Percentiles rank a stretch among this genome's conserved stretches.
Conservation (phyloP, 2,113 vertebrate genomes). For the Saccopteryx bilineata region DNA sequence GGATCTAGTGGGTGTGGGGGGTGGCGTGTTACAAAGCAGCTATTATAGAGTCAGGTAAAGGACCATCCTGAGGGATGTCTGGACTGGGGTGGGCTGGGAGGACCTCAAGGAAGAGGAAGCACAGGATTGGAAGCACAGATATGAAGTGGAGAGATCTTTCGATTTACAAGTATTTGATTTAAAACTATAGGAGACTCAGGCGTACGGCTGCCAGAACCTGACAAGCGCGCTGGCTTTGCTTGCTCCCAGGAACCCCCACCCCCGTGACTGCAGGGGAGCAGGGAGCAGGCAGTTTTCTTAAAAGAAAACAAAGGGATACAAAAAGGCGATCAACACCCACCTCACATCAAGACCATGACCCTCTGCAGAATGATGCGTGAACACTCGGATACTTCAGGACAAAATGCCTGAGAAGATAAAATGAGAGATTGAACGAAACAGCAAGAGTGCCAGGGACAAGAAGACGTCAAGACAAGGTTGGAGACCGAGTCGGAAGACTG, state of each 20-base stretch:
- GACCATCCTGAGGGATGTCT: not conserved
- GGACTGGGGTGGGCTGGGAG: not conserved
- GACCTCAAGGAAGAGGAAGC: not conserved
- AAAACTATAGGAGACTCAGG: slow-evolving; percentile 1
- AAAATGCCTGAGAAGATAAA: slow-evolving; percentile 57
- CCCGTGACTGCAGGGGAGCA: not conserved
- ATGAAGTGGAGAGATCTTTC: not conserved
- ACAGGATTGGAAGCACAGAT: not conserved
- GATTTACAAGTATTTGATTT: not conserved
- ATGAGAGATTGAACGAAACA: not conserved
- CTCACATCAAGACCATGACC: slow-evolving; percentile 54
- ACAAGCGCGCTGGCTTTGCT: not conserved
- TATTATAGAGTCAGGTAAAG: not conserved
- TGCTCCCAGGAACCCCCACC: not conserved
- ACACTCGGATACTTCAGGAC: not conserved
- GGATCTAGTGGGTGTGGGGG: not conserved
- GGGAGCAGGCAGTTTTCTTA: not conserved
- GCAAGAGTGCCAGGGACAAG: not conserved
- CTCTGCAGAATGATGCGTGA: slow-evolving; percentile 2
- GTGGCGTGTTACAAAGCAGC: not conserved
- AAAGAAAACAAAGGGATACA: not conserved
- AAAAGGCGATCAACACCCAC: slow-evolving; percentile 10
- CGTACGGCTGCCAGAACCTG: not conserved
- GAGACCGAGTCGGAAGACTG: not conserved
- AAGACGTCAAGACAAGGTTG: not conserved